Evolutionary conservation across 2,797 vertebrate genomes (phyloP), one percentile per base, ranked within the genome.

Genomic region (Ciconia nigra): DNA sequence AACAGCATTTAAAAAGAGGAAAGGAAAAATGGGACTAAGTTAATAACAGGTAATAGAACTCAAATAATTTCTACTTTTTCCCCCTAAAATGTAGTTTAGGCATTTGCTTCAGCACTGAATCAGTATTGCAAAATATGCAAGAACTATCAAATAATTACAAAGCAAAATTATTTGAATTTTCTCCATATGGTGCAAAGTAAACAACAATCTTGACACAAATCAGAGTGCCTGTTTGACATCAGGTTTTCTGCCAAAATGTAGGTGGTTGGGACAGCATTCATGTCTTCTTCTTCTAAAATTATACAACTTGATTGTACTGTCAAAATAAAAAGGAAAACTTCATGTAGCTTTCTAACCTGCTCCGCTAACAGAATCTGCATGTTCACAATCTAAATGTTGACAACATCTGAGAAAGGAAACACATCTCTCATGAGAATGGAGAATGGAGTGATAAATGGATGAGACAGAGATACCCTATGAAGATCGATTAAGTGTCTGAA

Each of bases 321-420:
- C 90, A 95, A 96, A 96, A 97, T 16, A 79, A 73, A 87, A 65
- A 83, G 20, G 31, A 83, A 95, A 92, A 51, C 39, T 80, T 93
- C 14, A 47, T 62, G 29, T 37, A 57, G 58, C 71, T 95, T 95
- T 90, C 87, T 73, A 89, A 93, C 66, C 73, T 87, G 77, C 84
- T 66, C 35, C 3, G 3, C 70, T 78, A 76, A 59, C 46, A 44
- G 47, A 88, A 89, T 79, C 49, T 95, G 33, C 47, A 37, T 90
- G 21, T 80, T 93, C 66, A 17, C 35, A 76, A 41, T 77, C 28
- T 83, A 79, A 79, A 52, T 67, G 70, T 72, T 93, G 85, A 67
- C 46, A 90, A 66, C n/a, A 51, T 88, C 62, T 88, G 73, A 91
- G 58, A 76, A 91, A 63, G 61, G 41, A 96, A 91, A 73, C 9